phyloP scores from a whole-genome alignment of 2,888 invertebrate species.

The Physocephala rufipes region DNA sequence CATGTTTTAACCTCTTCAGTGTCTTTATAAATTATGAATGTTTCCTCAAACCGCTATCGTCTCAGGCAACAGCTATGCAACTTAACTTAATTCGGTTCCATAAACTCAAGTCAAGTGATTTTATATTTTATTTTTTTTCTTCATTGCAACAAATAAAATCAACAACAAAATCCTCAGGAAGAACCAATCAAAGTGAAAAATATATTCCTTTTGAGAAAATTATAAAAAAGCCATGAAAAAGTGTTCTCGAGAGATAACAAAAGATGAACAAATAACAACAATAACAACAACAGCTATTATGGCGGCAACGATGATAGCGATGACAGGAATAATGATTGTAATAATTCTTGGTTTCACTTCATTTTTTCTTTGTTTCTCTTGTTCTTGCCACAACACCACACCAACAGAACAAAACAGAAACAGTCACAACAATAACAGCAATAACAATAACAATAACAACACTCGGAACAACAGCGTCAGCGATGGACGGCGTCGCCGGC shows the following conservation, averaged over 20 bases:
- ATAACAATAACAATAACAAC: conserved; percentile 3
- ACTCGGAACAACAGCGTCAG: not conserved
- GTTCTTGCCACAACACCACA: not conserved
- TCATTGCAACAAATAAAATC: not conserved
- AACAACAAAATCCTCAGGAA: not conserved
- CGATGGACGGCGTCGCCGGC: conserved; percentile 21
- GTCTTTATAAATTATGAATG: not conserved
- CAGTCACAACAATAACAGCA: conserved; percentile 19
- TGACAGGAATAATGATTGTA: conserved; percentile 48
- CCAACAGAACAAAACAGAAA: too few species aligned
- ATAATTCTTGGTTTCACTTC: conserved; percentile 45
- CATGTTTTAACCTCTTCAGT: too few species aligned
- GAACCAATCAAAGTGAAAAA: not conserved
- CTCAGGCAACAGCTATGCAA: not conserved
- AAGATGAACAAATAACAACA: conserved; percentile 30
- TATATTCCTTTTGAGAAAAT: not conserved
- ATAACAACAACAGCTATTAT: conserved; percentile 40
- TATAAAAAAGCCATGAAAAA: not conserved
- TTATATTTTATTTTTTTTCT: conserved; percentile 10
- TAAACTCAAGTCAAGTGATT: conserved; percentile 22
- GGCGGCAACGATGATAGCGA: conserved; percentile 36
- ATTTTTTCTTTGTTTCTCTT: conserved; percentile 22
- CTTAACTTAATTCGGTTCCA: not conserved
- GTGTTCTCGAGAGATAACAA: not conserved
- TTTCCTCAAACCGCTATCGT: conserved; percentile 8